Percentiles rank a stretch among this genome's conserved stretches.
These are phyloP conservation scores for Euplagia quadripunctaria DNA, from an alignment of 2,888 invertebrate species.

Conservation along the genomic window DNA sequence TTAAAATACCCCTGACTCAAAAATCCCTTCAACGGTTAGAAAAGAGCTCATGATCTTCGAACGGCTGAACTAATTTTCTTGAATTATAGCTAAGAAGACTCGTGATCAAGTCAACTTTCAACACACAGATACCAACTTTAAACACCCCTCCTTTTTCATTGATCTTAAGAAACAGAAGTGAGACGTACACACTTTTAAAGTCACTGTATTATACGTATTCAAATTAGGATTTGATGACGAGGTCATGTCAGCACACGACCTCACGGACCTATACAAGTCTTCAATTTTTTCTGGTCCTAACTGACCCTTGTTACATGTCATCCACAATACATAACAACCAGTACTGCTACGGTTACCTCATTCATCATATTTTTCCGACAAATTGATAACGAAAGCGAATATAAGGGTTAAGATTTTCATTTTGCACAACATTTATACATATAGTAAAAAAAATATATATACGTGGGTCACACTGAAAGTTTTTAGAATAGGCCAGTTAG, in stretches of 20 bases:
- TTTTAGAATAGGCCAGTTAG: no score
- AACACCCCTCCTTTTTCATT: no score
- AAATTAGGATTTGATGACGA: neutral
- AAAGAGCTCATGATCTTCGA: no score
- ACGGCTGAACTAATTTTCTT: no score
- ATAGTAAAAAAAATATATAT: neutral
- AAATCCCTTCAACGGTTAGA: no score
- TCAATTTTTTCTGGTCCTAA: conserved; percentile 27
- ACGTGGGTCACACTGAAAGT: no score
- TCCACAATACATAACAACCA: conserved; percentile 41
- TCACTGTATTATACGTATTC: conserved; percentile 18
- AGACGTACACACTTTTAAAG: neutral
- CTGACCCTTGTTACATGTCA: conserved; percentile 50
- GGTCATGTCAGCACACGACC: conserved; percentile 19
- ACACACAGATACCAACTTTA: no score
- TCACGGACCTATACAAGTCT: conserved; percentile 19
- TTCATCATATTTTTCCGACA: conserved; percentile 44
- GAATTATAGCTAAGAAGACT: no score
- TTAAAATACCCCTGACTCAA: no score
- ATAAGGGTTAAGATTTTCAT: conserved; percentile 23
- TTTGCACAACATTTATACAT: neutral
- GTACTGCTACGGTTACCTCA: conserved; percentile 20
- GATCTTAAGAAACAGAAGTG: no score
- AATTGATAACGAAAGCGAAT: conserved; percentile 20
- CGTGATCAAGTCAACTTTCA: no score